A percentile compares a stretch with the other conserved stretches of the same genome.
phyloP scores from a whole-genome alignment of 2,113 vertebrate genomes.

The Indicator maculatus region DNA sequence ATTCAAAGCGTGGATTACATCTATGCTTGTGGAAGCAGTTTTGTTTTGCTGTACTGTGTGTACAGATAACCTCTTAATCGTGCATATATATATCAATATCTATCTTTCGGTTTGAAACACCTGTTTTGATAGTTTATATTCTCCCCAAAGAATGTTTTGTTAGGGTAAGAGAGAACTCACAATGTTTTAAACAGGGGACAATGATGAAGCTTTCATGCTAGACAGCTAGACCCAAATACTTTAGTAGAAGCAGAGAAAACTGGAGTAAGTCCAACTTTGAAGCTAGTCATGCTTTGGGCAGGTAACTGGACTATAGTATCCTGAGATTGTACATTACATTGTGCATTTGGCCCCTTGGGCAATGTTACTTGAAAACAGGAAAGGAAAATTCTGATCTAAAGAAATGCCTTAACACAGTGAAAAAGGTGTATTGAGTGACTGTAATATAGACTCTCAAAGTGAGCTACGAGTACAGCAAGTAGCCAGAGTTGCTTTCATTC shows the following conservation, averaged over 20 bases:
- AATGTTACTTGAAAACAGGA: not conserved
- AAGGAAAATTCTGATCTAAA: not conserved
- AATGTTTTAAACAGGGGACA: not conserved
- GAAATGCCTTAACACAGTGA: not conserved
- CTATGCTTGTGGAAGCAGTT: rapidly evolving
- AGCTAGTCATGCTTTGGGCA: not conserved
- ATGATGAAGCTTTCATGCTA: not conserved
- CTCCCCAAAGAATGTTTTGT: not conserved
- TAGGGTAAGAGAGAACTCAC: not conserved
- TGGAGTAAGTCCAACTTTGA: not conserved
- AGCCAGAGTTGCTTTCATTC: not conserved
- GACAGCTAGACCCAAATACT: not conserved
- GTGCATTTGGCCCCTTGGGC: rapidly evolving
- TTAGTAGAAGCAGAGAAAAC: not conserved
- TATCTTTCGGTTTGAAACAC: not conserved
- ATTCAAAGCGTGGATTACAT: not conserved
- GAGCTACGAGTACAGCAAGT: not conserved
- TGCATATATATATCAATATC: not conserved
- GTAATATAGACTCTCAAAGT: not conserved
- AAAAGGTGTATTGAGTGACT: not conserved
- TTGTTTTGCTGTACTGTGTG: not conserved
- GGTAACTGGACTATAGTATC: no score
- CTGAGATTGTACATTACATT: not conserved
- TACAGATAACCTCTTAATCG: not conserved
- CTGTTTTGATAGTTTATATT: not conserved